A percentile compares a stretch with the other conserved stretches of the same genome.
phyloP scores from a whole-genome alignment of 2,888 invertebrate species.

The Tachina lurida region DNA sequence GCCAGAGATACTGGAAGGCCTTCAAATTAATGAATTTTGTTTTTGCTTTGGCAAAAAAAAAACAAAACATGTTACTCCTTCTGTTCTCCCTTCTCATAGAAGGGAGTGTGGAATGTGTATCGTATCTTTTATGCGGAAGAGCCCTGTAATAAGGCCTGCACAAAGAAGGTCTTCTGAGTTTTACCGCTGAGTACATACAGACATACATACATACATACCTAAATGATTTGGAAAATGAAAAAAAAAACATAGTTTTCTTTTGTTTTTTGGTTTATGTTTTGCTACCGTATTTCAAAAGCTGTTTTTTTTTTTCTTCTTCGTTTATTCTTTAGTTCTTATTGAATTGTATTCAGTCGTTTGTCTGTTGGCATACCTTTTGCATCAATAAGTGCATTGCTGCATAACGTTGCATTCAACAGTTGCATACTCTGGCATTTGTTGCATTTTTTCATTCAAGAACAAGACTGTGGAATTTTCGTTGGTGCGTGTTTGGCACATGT shows the following conservation, averaged over 20 bases:
- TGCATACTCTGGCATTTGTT: constrained; percentile 65
- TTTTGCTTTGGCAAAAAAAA: no score
- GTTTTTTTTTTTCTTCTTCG: constrained; percentile 44
- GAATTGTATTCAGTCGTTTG: constrained; percentile 29
- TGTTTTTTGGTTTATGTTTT: constrained; percentile 4
- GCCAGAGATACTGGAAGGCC: no score
- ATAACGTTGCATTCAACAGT: constrained; percentile 59
- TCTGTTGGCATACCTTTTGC: constrained; percentile 40
- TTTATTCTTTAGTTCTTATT: constrained; percentile 14
- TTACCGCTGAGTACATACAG: no score
- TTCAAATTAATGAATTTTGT: no score
- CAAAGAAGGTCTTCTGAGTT: no score
- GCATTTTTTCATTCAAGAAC: constrained; percentile 75
- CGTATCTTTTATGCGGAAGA: no score
- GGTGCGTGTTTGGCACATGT: constrained; percentile 82
- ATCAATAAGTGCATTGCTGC: constrained; percentile 42
- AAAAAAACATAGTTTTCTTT: constrained; percentile 47
- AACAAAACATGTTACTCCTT: no score
- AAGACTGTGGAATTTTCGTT: constrained; percentile 80
- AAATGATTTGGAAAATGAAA: constrained; percentile 31
- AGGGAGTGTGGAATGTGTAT: no score
- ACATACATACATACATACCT: constrained; percentile 9
- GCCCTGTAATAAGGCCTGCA: no score
- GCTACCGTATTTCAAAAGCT: constrained; percentile 74
- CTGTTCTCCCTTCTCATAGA: no score